phyloP scores from a whole-genome alignment of 2,797 vertebrate genomes.

The Echiichthys vipera region DNA sequence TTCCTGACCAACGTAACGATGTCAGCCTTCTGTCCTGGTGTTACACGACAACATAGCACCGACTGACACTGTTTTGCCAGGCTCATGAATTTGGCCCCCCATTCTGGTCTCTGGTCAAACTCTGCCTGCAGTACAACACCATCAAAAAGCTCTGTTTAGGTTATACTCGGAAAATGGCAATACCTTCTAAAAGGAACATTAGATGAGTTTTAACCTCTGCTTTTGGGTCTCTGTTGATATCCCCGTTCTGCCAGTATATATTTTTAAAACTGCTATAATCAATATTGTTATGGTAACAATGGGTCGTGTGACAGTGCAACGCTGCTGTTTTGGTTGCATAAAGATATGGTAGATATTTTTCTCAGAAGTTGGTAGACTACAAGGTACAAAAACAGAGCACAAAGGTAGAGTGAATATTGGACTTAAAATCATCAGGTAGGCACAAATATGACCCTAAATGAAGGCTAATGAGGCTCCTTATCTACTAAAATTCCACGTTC shows the following conservation, averaged over 20 bases:
- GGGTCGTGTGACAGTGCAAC: background rate
- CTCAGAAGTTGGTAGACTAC: background rate
- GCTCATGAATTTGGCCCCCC: slow-evolving; percentile 85
- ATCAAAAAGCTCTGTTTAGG: slow-evolving; percentile 18
- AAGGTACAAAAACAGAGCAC: background rate
- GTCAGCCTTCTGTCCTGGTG: slow-evolving; percentile 93
- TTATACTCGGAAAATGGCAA: background rate
- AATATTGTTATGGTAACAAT: background rate
- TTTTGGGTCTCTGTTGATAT: background rate
- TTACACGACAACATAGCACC: slow-evolving; percentile 94
- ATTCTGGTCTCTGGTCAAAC: slow-evolving; percentile 77
- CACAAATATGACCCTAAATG: background rate
- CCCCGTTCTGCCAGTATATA: background rate
- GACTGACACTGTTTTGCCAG: slow-evolving; percentile 89
- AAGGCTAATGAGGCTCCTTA: background rate
- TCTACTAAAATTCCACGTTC: background rate
- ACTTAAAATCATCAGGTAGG: background rate
- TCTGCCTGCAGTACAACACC: slow-evolving; percentile 70
- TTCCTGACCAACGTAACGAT: slow-evolving; percentile 90
- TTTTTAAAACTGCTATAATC: background rate
- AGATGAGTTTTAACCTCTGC: background rate
- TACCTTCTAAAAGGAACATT: background rate
- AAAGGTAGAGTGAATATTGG: background rate
- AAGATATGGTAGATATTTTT: background rate
- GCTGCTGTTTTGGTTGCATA: background rate